Evolutionary conservation across 2,113 vertebrate species (phyloP).

Genomic region (Bubo scandiacus): DNA sequence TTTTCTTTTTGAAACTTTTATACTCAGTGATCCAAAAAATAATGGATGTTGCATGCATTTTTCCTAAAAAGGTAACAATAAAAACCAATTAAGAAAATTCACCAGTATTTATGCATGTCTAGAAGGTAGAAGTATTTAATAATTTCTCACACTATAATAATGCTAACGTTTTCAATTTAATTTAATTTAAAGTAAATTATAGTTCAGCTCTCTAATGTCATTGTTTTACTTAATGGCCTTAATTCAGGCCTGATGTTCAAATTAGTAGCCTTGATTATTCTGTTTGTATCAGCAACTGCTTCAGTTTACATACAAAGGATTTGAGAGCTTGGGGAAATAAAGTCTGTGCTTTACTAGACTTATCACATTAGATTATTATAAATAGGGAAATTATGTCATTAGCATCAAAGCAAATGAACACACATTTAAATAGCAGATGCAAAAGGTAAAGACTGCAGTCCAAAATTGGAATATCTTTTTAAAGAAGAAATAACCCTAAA

Average conservation of each 20-base stretch:
- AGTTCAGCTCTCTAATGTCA: slow-evolving; percentile 21
- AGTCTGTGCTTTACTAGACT: background rate
- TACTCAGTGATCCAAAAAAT: background rate
- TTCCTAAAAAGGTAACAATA: background rate
- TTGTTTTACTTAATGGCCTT: slow-evolving; percentile 32
- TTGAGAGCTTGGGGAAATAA: background rate
- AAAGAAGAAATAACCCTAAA: background rate
- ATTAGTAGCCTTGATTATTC: slow-evolving; percentile 32
- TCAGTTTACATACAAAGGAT: background rate
- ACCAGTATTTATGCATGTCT: background rate
- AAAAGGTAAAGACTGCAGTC: background rate
- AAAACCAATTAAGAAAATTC: background rate
- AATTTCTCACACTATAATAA: slow-evolving; percentile 23
- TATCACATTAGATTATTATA: slow-evolving; percentile 1
- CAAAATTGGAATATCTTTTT: background rate
- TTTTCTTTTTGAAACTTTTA: background rate
- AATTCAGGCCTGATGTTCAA: background rate
- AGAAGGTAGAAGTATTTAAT: slow-evolving; percentile 13
- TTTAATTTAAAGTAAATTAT: slow-evolving; percentile 48
- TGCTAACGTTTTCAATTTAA: slow-evolving; percentile 2
- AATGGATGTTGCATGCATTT: background rate
- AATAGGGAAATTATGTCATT: slow-evolving; percentile 34
- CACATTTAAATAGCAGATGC: background rate
- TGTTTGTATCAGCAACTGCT: slow-evolving; percentile 24
- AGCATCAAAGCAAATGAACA: slow-evolving; percentile 2